Base-by-base conservation (phyloP, 92 coral and sea anemone species). In the Phenganax stokvisi region DNA sequence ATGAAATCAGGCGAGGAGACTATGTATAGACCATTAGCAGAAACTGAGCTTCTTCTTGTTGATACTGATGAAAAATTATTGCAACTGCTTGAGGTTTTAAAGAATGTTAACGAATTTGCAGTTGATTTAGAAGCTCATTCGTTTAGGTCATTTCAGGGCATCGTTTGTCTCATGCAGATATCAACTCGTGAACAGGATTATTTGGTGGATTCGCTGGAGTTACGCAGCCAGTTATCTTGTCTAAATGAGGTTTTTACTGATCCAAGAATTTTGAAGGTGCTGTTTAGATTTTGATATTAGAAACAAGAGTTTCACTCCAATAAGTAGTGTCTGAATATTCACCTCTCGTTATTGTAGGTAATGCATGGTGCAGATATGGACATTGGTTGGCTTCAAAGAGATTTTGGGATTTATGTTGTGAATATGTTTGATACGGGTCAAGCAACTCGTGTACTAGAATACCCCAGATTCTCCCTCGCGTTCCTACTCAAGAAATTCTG, bases 401-500 rank as follows among this genome's bases (percentile, higher is more conserved):
- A 93, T 85, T 93, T 93, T 88, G 98, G 98, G 59, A 77, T 93
- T 60, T 93, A 93, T 66, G 92, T 93, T 17, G 98, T 93, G 44
- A 91, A 93, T 87, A 91, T 93, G 98, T 93, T 93, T 72, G 98
- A 93, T 83, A 93, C 98, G 3, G 98, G 98, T 57, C 98, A 93
- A 81, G 98, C 98, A 3, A 80, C 94, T 6, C 87, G 98, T 29
- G 94, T 93, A 10, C 85, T 93, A 6, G 89, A 86, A 71, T 90
- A 88, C 47, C 94, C 73, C 69, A 85, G 88, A 70, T 87, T 85
- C 76, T 93, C 98, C 69, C 84, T 91, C 27, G 96, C 97, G 11
- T 90, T 82, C 86, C 90, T 93, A 75, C 89, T 93, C 56, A 89
- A 91, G 90, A 89, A 84, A 84, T 93, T 91, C 89, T 93, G 98